A percentile compares a stretch with the other conserved stretches of the same genome.
Evolutionary conservation across 1,140 invertebrate genomes (phyloP).

Genomic region (Drusus annulatus): DNA sequence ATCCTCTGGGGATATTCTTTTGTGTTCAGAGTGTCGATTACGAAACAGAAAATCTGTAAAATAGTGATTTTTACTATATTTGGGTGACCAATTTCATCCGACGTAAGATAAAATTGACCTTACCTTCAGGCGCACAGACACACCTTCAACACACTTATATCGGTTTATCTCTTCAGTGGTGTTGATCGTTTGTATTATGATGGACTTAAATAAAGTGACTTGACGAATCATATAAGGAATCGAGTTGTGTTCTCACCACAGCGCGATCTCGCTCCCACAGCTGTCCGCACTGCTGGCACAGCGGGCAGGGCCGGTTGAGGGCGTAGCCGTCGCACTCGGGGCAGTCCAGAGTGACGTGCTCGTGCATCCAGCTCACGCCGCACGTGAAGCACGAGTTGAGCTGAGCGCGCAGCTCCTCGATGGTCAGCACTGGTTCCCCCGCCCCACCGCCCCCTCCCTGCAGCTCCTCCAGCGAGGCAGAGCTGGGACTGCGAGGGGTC

Average conservation of each 20-base stretch:
- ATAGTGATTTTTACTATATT: too few species aligned
- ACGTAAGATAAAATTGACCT: too few species aligned
- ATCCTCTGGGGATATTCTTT: too few species aligned
- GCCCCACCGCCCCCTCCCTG: not conserved
- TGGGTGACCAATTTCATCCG: too few species aligned
- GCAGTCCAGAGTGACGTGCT: conserved; percentile 86
- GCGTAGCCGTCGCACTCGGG: conserved; percentile 88
- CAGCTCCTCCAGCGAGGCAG: conserved; percentile 46
- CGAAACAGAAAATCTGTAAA: too few species aligned
- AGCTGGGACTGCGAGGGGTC: conserved; percentile 47
- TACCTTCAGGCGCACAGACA: too few species aligned
- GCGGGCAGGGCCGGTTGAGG: conserved; percentile 81
- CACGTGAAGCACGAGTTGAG: conserved; percentile 85
- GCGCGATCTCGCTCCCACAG: conserved; percentile 85
- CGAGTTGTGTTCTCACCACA: conserved; percentile 70
- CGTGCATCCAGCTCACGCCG: conserved; percentile 86
- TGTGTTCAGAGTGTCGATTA: too few species aligned
- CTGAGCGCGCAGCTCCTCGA: conserved; percentile 81
- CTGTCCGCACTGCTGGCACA: conserved; percentile 82
- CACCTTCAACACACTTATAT: too few species aligned
- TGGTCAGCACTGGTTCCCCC: conserved; percentile 73
- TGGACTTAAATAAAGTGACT: too few species aligned
- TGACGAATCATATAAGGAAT: too few species aligned
- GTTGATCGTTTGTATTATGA: too few species aligned
- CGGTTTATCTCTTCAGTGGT: too few species aligned